Conservation (phyloP, 1,140 invertebrate species). For the Euura saliciscinereae region DNA sequence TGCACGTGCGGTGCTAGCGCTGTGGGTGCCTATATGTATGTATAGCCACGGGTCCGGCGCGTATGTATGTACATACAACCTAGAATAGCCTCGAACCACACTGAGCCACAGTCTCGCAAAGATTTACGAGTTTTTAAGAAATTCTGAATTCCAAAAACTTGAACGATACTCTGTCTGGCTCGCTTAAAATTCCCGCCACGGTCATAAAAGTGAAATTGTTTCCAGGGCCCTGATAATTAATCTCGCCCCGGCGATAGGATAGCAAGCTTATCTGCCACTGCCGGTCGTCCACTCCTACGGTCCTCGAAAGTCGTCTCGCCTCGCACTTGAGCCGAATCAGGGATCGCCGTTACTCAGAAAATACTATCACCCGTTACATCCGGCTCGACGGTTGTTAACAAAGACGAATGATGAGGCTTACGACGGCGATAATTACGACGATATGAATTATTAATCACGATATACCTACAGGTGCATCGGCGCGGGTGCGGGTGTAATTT, state of each 20-base stretch:
- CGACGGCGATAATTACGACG: too few relatives aligned
- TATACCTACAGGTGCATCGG: too few relatives aligned
- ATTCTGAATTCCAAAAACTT: not conserved
- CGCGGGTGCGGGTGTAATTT: too few relatives aligned
- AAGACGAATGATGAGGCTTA: too few relatives aligned
- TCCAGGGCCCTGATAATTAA: not conserved
- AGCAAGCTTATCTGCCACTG: not conserved
- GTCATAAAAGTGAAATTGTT: constrained; percentile 7
- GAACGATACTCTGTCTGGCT: not conserved
- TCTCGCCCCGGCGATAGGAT: not conserved
- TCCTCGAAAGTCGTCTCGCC: not conserved
- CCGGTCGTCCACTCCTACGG: not conserved
- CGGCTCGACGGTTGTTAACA: too few relatives aligned
- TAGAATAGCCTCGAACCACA: not conserved
- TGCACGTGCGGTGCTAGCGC: too few relatives aligned
- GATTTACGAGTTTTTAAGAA: not conserved
- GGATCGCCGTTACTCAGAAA: not conserved
- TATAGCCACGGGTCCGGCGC: too few relatives aligned
- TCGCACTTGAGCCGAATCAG: not conserved
- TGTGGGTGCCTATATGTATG: too few relatives aligned
- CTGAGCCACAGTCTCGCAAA: not conserved
- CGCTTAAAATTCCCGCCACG: constrained; percentile 4
- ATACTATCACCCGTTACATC: too few relatives aligned
- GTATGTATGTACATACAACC: too few relatives aligned
- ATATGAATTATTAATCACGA: too few relatives aligned